Base-by-base conservation (phyloP, 2,888 invertebrate genomes). In the Polylopha cassiicola region DNA sequence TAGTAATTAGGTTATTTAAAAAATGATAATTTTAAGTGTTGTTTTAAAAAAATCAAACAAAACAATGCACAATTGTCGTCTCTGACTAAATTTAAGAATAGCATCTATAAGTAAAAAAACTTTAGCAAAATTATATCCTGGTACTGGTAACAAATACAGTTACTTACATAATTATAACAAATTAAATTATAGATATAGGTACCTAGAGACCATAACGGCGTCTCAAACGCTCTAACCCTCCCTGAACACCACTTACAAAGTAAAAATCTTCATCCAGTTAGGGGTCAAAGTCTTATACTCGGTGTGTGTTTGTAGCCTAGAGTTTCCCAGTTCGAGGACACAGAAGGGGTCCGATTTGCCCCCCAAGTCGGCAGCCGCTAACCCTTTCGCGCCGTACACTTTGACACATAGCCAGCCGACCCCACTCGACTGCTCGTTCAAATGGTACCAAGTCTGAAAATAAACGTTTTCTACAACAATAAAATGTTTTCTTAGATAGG, bases 261-360 rank as follows among this genome's bases (percentile, higher is more conserved):
- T 97, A 72, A 99, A 99, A 53, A 98, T 95, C 80, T 99, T 99
- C 86, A 98, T 97, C 99, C 99, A 99, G 51, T 92, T 95, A 0
- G 99, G 99, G 36, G 93, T 89, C 11, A 99, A 81, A 0, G 99
- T 99, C 76, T 99, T 98, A 75, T 99, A 99, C 75, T 99, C 98
- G 0, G 99, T 99, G 73, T 99, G 98, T 0, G 99, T 99, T 75
- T 99, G 98, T 18, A 99, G 85, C 32, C 99, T 89, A 1, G 97
- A 91, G 69, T 99, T 99, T 7, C 96, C 95, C 47, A 99, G 85
- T 70, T 99, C 98, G 10, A 99, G 74, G 0, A 99, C 98, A 76
- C 98, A 98, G 79, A 99, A 99, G 0, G 99, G 99, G 79, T 99
- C 99, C 28, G 98, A 98, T 73, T 99, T 99, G 2, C 98, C 98